phyloP scores from a whole-genome alignment of 1,140 invertebrate species.

The Steinernema feltiae region DNA sequence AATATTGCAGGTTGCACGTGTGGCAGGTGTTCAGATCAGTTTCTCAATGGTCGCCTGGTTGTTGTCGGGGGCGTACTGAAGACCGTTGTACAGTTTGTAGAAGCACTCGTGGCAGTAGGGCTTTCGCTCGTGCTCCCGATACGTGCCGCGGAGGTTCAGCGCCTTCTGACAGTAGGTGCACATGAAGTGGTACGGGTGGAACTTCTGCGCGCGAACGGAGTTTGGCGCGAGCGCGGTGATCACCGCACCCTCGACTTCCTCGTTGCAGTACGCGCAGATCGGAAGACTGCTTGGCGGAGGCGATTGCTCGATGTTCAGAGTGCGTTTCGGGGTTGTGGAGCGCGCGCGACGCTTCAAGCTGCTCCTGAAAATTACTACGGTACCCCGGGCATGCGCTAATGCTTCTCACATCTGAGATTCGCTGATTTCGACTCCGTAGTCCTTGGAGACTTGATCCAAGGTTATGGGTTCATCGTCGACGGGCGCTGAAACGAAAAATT shows the following conservation, averaged over 20 bases:
- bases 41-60: constrained; percentile 41
- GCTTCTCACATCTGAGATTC: constrained; percentile 51
- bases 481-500: constrained; percentile 31
- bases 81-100: constrained; percentile 56
- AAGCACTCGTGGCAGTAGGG: constrained; percentile 56
- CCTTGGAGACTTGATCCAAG: constrained; percentile 50
- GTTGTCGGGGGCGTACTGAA: constrained; percentile 41
- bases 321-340: constrained; percentile 51
- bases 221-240: constrained; percentile 55
- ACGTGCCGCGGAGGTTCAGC: constrained; percentile 55
- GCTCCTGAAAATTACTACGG: constrained; percentile 44
- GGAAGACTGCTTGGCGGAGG: constrained; percentile 17
- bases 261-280: constrained; percentile 53
- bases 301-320: constrained; percentile 52
- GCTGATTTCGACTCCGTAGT: constrained; percentile 54
- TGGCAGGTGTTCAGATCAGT: constrained; percentile 32
- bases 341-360: constrained; percentile 52
- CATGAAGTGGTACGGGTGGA: constrained; percentile 57
- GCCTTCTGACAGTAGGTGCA: constrained; percentile 57
- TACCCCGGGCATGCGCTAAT: no score
- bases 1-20: no score
- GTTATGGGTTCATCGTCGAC: constrained; percentile 47
- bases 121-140: constrained; percentile 52
- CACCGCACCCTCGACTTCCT: constrained; percentile 55
- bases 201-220: constrained; percentile 53